These are phyloP conservation scores for Podarcis cretensis DNA, from an alignment of 2,113 vertebrate species.

Conservation along the genomic window DNA sequence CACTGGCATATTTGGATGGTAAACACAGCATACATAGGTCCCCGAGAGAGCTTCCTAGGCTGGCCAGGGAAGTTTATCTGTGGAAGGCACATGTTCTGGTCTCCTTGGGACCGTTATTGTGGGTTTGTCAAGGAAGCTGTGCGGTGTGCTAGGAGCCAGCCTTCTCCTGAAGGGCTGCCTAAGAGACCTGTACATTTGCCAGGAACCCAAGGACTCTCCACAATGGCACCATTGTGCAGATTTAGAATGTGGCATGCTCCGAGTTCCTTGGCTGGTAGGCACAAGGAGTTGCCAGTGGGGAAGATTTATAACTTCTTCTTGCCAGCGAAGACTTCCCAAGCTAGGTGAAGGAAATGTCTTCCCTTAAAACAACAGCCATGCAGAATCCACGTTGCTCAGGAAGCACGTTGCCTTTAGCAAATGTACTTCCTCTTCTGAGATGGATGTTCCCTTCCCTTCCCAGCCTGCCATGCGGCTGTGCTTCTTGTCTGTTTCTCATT, in stretches of 20 bases:
- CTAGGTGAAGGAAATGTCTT: not conserved
- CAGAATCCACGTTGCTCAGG: not conserved
- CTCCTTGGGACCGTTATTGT: constrained; percentile 61
- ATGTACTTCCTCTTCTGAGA: not conserved
- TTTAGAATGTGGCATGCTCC: not conserved
- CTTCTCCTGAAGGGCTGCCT: not conserved
- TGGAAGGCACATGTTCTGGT: not conserved
- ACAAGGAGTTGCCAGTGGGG: not conserved
- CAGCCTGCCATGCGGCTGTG: not conserved
- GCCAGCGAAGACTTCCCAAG: not conserved
- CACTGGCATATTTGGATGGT: not conserved
- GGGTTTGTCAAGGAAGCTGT: constrained; percentile 55
- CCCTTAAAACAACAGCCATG: not conserved
- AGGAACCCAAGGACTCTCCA: not conserved
- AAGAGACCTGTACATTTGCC: not conserved
- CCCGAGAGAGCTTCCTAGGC: not conserved
- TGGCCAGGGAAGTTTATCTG: constrained; percentile 23
- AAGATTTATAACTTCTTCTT: not conserved
- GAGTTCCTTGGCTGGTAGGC: not conserved
- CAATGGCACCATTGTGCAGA: not conserved
- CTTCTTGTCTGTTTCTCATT: not conserved
- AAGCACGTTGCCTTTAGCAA: not conserved
- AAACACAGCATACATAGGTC: not conserved
- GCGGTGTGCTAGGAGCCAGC: not conserved
- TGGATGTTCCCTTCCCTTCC: not conserved